phyloP scores from a whole-genome alignment of 2,113 vertebrate species.

The Poeciliopsis prolifica region DNA sequence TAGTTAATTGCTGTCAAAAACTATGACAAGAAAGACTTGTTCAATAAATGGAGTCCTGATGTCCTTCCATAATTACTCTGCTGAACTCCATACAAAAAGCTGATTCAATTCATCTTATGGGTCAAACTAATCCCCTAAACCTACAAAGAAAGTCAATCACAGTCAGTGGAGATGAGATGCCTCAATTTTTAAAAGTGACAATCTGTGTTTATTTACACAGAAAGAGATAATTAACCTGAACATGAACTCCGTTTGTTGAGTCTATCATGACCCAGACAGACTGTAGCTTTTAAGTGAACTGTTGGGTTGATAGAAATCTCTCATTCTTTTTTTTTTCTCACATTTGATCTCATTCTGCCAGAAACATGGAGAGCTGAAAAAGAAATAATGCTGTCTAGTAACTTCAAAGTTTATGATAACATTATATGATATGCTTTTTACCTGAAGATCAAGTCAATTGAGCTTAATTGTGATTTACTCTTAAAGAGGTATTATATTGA shows the following conservation, averaged over 20 bases:
- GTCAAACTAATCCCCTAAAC: constrained; percentile 75
- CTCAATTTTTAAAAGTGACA: constrained; percentile 57
- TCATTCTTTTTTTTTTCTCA: background rate
- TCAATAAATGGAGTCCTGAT: constrained; percentile 49
- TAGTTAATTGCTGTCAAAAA: constrained; percentile 43
- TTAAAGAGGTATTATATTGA: no score
- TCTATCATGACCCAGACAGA: constrained; percentile 25
- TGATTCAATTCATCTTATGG: constrained; percentile 53
- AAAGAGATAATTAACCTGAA: constrained; percentile 73
- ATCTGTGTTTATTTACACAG: constrained; percentile 69
- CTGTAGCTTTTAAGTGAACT: constrained; percentile 11
- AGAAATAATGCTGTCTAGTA: no score
- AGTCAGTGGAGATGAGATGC: constrained; percentile 51
- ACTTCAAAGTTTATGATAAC: no score
- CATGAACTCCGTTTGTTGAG: constrained; percentile 59
- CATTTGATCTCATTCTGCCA: background rate
- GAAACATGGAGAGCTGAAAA: no score
- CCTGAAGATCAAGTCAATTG: no score
- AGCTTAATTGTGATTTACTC: no score
- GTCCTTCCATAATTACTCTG: constrained; percentile 43
- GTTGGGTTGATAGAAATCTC: constrained; percentile 20
- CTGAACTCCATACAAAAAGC: constrained; percentile 60
- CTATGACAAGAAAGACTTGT: constrained; percentile 49
- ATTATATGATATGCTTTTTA: no score
- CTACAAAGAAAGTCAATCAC: constrained; percentile 72